Base-by-base conservation (phyloP, 2,888 invertebrate species). In the Amorpha juglandis region DNA sequence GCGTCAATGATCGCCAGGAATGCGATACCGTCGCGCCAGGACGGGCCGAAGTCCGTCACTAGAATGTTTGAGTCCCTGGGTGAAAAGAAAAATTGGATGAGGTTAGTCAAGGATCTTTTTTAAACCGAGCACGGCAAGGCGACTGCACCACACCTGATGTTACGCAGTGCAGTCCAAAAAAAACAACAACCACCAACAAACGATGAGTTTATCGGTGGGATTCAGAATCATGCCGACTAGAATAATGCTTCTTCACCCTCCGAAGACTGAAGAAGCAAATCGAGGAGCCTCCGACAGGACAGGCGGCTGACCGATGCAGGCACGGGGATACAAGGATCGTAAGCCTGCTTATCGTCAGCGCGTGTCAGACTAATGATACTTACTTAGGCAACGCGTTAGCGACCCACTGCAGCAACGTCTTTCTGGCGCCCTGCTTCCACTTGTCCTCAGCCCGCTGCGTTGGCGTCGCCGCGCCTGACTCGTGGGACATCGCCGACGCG, bases 11-110 rank as follows among this genome's bases (percentile, higher is more conserved):
- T 97, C 63, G 98, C 98, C 67, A 99, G 95, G 94, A 99, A 99
- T 35, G 99, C 99, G 78, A 97, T 95, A 72, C 99, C 99, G 90
- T 99, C 98, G 77, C 98, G 95, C 99, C 99, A 99, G 81, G 98
- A 98, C 70, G 97, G 95, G 45, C 98, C 98, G 87, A 99, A 99
- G 91, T 99, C 98, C 90, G 95, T 96, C 62, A 99, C 97, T 90
- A 97, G 96, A 70, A 99, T 95, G 74, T 97, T 98, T 77, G 95
- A 95, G 82, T 97, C 97, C 91, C 97, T 98, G 6, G 33, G 19
- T 58, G 4, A 3, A 12, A 38, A 42, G 16, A 11, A 9, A 11
- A 9, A 38, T 11, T 35, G 14, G 21, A 64, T 16, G 51, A 52
- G 6, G 19, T 48, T 45, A 42, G 21, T 9, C 27, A 8, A 52